These are phyloP conservation scores for Oscheius onirici DNA, from an alignment of 2,888 invertebrate genomes.

Conservation along the genomic window DNA sequence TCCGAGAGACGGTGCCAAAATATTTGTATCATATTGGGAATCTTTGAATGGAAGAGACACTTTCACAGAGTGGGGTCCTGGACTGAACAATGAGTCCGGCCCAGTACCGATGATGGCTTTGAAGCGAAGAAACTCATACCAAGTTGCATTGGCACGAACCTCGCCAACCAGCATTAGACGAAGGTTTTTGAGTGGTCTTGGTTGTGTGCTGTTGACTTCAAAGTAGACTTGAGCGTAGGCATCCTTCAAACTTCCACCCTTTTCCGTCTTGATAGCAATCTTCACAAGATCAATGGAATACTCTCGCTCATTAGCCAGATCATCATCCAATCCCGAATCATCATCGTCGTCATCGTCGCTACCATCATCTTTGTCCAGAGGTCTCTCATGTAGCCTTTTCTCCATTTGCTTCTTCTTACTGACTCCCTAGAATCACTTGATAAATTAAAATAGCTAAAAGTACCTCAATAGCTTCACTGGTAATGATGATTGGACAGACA, in stretches of 20 bases:
- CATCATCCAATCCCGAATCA: constrained; percentile 53
- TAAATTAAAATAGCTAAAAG: too few relatives aligned
- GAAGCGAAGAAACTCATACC: constrained; percentile 64
- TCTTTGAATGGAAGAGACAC: constrained; percentile 57
- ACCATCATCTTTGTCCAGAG: constrained; percentile 56
- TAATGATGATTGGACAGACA: constrained; percentile 51
- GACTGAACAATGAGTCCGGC: constrained; percentile 40
- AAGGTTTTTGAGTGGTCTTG: constrained; percentile 41
- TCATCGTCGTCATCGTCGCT: constrained; percentile 59
- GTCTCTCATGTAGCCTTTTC: constrained; percentile 35
- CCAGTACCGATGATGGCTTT: constrained; percentile 53
- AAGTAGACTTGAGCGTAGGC: constrained; percentile 51
- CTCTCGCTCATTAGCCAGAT: constrained; percentile 28
- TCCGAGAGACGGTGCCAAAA: constrained; percentile 54
- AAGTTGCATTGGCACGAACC: constrained; percentile 49
- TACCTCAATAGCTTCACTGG: constrained; percentile 47
- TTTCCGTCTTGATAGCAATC: constrained; percentile 35
- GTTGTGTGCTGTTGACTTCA: constrained; percentile 47
- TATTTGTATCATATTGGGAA: constrained; percentile 56
- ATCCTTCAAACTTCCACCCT: constrained; percentile 37
- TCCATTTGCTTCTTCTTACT: constrained; percentile 12
- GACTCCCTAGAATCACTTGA: constrained; percentile 2
- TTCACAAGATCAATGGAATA: constrained; percentile 54
- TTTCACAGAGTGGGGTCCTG: constrained; percentile 49
- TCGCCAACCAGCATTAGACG: constrained; percentile 53